Evolutionary conservation across 2,113 vertebrate genomes (phyloP).

Genomic region (Rhabdornis inornatus): DNA sequence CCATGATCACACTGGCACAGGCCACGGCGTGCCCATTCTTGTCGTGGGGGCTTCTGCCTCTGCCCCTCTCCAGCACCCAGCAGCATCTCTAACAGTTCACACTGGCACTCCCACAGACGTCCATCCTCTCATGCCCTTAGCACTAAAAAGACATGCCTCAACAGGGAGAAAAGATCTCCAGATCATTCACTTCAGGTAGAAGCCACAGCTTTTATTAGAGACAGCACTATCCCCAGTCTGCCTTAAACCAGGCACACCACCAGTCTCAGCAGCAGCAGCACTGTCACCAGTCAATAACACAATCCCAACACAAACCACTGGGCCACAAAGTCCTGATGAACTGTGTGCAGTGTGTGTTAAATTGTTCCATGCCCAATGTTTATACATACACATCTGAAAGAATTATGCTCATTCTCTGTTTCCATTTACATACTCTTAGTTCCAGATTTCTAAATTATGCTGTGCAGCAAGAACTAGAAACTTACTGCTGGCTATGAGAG

Average conservation of each 20-base stretch:
- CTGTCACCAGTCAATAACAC: background rate
- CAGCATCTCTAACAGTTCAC: rapidly evolving
- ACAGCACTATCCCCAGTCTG: no score
- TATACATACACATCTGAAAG: background rate
- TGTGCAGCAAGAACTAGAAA: background rate
- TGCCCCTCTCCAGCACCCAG: background rate
- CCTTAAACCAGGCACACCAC: rapidly evolving
- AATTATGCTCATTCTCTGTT: background rate
- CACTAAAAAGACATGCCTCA: background rate
- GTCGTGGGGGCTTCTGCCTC: background rate
- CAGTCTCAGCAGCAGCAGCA: background rate
- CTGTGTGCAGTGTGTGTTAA: rapidly evolving
- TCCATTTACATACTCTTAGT: background rate
- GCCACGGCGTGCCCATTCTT: rapidly evolving
- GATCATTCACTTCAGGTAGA: background rate
- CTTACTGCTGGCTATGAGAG: background rate
- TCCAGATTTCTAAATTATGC: background rate
- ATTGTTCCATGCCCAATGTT: background rate
- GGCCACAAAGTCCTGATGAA: background rate
- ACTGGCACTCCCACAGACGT: background rate
- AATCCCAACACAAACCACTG: background rate
- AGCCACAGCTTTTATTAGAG: background rate
- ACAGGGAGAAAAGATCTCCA: background rate
- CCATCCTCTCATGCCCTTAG: background rate
- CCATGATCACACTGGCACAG: no score